Conservation (phyloP, 1,140 invertebrate genomes). For the Pinna nobilis region DNA sequence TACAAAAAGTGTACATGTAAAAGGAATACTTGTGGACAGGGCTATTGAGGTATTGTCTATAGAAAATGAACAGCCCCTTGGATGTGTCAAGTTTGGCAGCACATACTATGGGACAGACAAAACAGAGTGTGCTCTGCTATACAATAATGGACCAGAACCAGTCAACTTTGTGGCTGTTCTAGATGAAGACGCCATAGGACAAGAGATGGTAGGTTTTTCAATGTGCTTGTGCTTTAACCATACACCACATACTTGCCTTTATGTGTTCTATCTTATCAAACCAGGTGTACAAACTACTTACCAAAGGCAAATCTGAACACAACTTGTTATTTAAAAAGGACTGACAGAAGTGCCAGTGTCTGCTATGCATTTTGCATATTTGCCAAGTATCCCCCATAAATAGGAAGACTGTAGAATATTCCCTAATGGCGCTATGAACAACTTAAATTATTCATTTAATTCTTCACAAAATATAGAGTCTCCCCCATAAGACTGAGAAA, state of each 20-base stretch:
- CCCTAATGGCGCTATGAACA: too few relatives aligned
- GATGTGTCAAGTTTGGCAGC: conserved; percentile 71
- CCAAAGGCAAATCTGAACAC: too few relatives aligned
- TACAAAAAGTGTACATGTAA: conserved; percentile 52
- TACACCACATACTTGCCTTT: not conserved
- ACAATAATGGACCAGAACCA: conserved; percentile 72
- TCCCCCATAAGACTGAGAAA: too few relatives aligned
- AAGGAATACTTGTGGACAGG: conserved; percentile 66
- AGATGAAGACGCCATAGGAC: conserved; percentile 72
- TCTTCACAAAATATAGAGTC: too few relatives aligned
- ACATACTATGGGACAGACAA: conserved; percentile 74
- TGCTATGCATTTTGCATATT: too few relatives aligned
- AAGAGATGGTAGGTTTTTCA: conserved; percentile 67
- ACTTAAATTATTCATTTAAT: too few relatives aligned
- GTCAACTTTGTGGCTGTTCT: conserved; percentile 73
- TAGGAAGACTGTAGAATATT: too few relatives aligned
- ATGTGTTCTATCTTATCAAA: too few relatives aligned
- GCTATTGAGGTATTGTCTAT: conserved; percentile 64
- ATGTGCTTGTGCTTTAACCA: not conserved
- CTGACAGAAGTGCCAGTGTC: too few relatives aligned
- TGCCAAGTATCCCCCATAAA: too few relatives aligned
- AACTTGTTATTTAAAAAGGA: too few relatives aligned
- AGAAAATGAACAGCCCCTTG: conserved; percentile 58
- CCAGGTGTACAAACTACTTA: too few relatives aligned
- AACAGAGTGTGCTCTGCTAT: conserved; percentile 68